phyloP scores from a whole-genome alignment of 1,140 invertebrate species.

The Goniozus legneri region DNA sequence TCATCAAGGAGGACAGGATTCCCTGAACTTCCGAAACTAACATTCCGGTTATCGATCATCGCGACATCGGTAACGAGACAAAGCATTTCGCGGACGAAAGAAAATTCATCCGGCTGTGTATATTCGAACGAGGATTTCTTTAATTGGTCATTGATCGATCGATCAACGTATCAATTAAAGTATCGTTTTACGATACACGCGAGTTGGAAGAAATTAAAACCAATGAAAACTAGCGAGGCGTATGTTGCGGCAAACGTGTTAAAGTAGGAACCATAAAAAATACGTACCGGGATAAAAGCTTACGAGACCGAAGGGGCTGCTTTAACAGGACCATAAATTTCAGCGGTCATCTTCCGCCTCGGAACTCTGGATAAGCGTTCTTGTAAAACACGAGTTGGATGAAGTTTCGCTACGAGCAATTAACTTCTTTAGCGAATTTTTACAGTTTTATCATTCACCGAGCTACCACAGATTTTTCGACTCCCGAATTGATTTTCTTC shows the following conservation, averaged over 20 bases:
- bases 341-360: slow-evolving; percentile 44
- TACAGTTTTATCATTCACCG: too few species aligned
- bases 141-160: too few species aligned
- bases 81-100: too few species aligned
- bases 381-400: slow-evolving; percentile 36
- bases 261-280: slow-evolving; percentile 42
- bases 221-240: too few species aligned
- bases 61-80: too few species aligned
- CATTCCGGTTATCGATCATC: slow-evolving; percentile 29
- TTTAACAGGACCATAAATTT: slow-evolving; percentile 49
- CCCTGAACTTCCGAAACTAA: slow-evolving; percentile 29
- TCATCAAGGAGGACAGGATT: slow-evolving; percentile 24
- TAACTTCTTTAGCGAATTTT: slow-evolving; percentile 30
- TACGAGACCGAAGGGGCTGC: slow-evolving; percentile 33
- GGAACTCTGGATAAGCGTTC: slow-evolving; percentile 35
- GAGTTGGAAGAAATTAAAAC: too few species aligned
- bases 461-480: too few species aligned
- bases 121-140: too few species aligned
- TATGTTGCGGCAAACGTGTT: slow-evolving; percentile 30
- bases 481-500: too few species aligned
- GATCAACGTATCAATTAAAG: too few species aligned
- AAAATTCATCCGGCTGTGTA: too few species aligned
- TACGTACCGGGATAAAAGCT: slow-evolving; percentile 27
- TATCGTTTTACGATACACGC: too few species aligned
- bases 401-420: slow-evolving; percentile 27